Conservation (phyloP, 2,888 invertebrate species). For the Biston stratarius region DNA sequence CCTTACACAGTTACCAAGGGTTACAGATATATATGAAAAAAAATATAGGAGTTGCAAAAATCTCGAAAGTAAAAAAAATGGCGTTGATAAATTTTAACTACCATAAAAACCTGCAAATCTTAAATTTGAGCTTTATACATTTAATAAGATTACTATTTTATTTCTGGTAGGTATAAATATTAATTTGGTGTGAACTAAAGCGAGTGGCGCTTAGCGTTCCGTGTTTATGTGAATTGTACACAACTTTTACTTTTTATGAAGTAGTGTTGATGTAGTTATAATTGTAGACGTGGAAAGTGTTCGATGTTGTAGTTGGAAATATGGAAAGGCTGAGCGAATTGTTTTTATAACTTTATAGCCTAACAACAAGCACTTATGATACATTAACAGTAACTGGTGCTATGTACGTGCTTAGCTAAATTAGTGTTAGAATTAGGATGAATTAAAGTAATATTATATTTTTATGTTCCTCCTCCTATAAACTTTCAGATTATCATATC, state of each 20-base stretch:
- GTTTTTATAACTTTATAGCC: constrained; percentile 3
- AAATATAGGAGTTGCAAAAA: neutral
- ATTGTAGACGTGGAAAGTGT: constrained; percentile 31
- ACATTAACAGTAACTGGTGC: neutral
- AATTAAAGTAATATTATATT: too few relatives aligned
- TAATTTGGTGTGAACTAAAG: constrained; percentile 17
- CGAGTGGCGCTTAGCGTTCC: constrained; percentile 28
- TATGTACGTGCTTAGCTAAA: neutral
- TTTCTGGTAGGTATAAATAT: constrained; percentile 3
- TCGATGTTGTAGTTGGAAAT: constrained; percentile 13
- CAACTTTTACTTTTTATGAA: constrained; percentile 42
- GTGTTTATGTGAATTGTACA: constrained; percentile 33
- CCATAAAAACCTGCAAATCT: neutral
- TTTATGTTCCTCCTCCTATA: too few relatives aligned
- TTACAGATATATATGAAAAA: neutral
- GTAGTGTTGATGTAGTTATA: constrained; percentile 28
- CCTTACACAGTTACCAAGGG: too few relatives aligned
- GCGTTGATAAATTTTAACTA: neutral
- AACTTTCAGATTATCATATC: too few relatives aligned
- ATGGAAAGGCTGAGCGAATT: constrained; percentile 7
- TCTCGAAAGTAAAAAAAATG: neutral
- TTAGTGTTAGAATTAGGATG: too few relatives aligned
- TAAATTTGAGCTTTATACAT: neutral
- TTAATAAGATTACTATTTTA: constrained; percentile 7
- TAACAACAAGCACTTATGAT: neutral